Conservation (phyloP, 2,113 vertebrate species). For the Leucoraja erinaceus region DNA sequence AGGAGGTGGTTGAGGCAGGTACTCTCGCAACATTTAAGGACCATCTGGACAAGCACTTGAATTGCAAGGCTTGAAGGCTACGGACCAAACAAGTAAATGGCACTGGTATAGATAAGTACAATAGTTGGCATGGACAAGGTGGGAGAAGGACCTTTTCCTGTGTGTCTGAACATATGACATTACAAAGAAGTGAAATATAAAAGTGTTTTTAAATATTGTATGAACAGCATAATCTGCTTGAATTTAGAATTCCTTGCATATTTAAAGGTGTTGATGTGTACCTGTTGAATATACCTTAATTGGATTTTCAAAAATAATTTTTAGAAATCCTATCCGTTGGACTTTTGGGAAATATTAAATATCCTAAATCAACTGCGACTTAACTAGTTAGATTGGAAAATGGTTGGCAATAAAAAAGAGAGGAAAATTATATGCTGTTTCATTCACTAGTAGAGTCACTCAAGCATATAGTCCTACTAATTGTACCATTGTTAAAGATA, state of each 20-base stretch:
- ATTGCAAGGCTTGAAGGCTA: too few relatives aligned
- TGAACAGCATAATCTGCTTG: background rate
- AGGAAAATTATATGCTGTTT: background rate
- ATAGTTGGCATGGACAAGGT: too few relatives aligned
- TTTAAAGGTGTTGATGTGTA: background rate
- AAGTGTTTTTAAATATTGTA: background rate
- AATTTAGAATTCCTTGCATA: background rate
- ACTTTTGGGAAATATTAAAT: background rate
- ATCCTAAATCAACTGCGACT: background rate
- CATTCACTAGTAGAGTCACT: background rate
- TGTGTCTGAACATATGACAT: too few relatives aligned
- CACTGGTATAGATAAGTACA: too few relatives aligned
- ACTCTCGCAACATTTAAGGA: too few relatives aligned
- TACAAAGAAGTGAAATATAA: background rate
- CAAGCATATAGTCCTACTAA: background rate
- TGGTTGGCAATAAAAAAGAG: background rate
- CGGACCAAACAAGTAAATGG: too few relatives aligned
- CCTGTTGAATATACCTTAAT: background rate
- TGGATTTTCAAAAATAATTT: background rate
- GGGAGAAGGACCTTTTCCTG: too few relatives aligned
- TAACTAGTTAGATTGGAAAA: background rate
- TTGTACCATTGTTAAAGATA: background rate
- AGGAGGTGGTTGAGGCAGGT: too few relatives aligned
- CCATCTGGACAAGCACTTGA: too few relatives aligned
- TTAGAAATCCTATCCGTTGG: too few relatives aligned